Base-by-base conservation (phyloP, 2,888 invertebrate genomes). In the Gymnocheta viridis region DNA sequence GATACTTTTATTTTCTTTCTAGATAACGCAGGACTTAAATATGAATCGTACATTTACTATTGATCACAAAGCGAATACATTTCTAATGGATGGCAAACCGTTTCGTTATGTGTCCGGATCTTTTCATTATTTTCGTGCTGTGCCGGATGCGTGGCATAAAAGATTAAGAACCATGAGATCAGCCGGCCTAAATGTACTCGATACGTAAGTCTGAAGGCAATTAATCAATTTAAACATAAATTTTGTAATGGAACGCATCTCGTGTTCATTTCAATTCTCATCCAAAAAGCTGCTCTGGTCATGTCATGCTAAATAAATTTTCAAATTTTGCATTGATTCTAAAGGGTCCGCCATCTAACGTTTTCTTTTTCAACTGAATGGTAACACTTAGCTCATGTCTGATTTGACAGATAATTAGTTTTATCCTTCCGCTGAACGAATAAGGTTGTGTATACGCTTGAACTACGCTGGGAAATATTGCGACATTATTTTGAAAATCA, bases 111-210 rank as follows among this genome's bases (percentile, higher is more conserved):
- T 96, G 49, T 94, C 96, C 12, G 97, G 96, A 0, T 95, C 96
- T 4, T 93, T 98, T 89, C 98, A 98, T 90, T 98, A 98, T 92
- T 98, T 97, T 91, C 94, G 98, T n/a, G 93, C 96, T 0, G 96
- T 96, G 0, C 94, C 94, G 38, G 93, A 93, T 32, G 95, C 95
- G 88, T 98, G 98, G 98, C 93, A 94, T 17, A 96, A 96, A 87
- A 93, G 96, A 19, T 91, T 98, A 77, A 92, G 93, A 82, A 96
- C 96, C 89, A 93, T 97, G 89, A 93, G 95, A 89, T 96, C 96
- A 1, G 96, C 96, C 58, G 98, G 98, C 0, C 93, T 98, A 14
- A 97, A 98, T 91, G 94, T 96, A 1, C 94, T 98, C 2, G 95
- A 97, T 88, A 97, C 97, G 97, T 96, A 91, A 93, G 93, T 87